Evolutionary conservation across 2,888 invertebrate species (phyloP), one percentile per base, ranked within the genome.

Genomic region (Choristoneura rosaceana): DNA sequence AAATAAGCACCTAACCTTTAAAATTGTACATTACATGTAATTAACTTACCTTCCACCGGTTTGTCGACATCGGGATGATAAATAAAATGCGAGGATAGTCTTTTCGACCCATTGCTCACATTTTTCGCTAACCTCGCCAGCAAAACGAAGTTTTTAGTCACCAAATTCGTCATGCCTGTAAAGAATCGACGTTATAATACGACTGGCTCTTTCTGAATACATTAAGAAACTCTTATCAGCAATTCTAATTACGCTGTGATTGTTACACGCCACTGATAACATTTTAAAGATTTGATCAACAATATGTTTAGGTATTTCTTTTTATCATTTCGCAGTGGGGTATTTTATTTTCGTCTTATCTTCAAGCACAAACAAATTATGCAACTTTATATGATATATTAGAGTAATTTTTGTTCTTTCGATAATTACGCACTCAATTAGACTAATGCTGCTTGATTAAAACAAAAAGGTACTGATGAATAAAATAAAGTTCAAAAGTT

Each of bases 11-110:
- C 0, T 43, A 71, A 71, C 71, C 71, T 71, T 14, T 9, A 68
- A n/a, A 71, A 58, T 0, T 9, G 34, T 4, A 1, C 9, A 45
- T 7, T 25, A 52, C 10, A n/a, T 9, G 2, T 9, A 45, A 69
- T 75, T 63, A 71, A 76, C 83, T 91, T 90, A 90, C 95, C 95
- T 87, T 93, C 89, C 58, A 93, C 87, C 7, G 94, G 94, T 75
- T 89, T 84, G 71, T 90, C 89, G 79, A 88, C 89, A 76, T 96
- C 96, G 0, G 96, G 95, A 74, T 91, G 92, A 81, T 96, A 96
- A 71, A 91, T 95, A 83, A 96, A 96, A 86, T 96, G 96, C 12
- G 95, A 94, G 45, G 91, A 89, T 47, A 91, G 76, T 74, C 93
- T 88, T 80, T 90, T 91, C 17, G 85, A 76, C 74, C 75, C 80